Evolutionary conservation across 2,113 vertebrate species (phyloP).

Genomic region (Elgaria multicarinata): DNA sequence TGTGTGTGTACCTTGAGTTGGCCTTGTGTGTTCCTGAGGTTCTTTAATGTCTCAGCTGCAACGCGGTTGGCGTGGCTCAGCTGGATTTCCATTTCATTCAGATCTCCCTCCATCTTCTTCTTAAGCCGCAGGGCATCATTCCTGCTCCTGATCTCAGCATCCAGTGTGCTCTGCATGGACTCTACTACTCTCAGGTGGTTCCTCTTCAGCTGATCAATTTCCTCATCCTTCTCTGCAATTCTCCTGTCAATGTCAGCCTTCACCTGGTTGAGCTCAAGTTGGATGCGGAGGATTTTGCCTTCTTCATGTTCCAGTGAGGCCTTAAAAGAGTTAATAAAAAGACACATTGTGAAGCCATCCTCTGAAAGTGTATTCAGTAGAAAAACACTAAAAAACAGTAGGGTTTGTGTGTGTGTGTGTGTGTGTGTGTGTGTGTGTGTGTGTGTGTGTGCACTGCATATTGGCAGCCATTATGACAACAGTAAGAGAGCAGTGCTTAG

Average conservation of each 20-base stretch:
- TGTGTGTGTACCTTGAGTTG: slow-evolving; percentile 73
- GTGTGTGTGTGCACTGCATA: background rate
- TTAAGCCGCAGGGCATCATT: slow-evolving; percentile 83
- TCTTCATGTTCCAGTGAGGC: slow-evolving; percentile 79
- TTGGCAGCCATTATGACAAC: background rate
- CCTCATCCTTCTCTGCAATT: slow-evolving; percentile 80
- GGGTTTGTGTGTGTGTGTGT: no score
- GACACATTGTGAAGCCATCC: background rate
- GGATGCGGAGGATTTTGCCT: slow-evolving; percentile 78
- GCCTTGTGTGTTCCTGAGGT: slow-evolving; percentile 77
- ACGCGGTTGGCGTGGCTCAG: slow-evolving; percentile 82
- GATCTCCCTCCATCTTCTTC: no score
- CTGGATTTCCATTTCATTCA: no score
- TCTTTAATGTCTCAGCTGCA: slow-evolving; percentile 80
- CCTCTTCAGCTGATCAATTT: slow-evolving; percentile 80
- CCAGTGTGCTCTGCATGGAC: slow-evolving; percentile 79
- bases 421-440: no score
- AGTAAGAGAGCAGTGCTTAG: background rate
- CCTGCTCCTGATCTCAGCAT: slow-evolving; percentile 79
- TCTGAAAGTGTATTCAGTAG: background rate
- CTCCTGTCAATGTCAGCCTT: slow-evolving; percentile 79
- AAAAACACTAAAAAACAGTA: background rate
- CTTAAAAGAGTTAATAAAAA: slow-evolving; percentile 45
- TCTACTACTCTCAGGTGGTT: slow-evolving; percentile 77
- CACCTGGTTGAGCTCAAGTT: slow-evolving; percentile 79